Evolutionary conservation across 2,797 vertebrate genomes (phyloP), one percentile per base, ranked within the genome.

Genomic region (Pangasius mekongensis): DNA sequence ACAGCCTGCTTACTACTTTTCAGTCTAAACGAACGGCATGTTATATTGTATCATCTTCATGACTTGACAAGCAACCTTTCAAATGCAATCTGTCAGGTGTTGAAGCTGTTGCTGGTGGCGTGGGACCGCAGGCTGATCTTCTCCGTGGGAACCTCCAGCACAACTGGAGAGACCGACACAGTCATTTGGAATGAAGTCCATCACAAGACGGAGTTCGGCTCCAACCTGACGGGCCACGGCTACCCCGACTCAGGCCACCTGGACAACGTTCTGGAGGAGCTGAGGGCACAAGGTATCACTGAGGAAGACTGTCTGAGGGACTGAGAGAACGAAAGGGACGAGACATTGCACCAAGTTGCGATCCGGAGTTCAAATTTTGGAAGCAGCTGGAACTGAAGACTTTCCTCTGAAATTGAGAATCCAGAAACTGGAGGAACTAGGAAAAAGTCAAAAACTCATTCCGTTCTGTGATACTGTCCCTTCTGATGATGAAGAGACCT

Each of bases 121-220:
- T 99, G 98, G 98, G 98, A 99, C 89, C 97, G 98, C 36, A 96
- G 97, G 47, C 96, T 99, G 89, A 98, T 99, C 92, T 99, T 99
- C 3, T 97, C 98, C 0, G 97, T 99, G 0, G 98, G 98, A 0
- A 98, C 98, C 0, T 99, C 98, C 88, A 98, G 98, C 95, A 99
- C 98, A 89, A 99, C 98, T 0, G 98, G 98, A 0, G 98, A 99
- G 95, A 98, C 98, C 0, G 98, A 99, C 87, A 99, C 98, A 0
- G 98, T 99, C 91, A 97, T 99, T 94, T 99, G 98, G 98, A 99
- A 99, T 0, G 98, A 99, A 94, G 98, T 99, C 91, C 98, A 99
- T 93, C 98, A 99, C 96, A 99, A 99, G 94, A 99, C 98, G 0
- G 98, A 99, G 92, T 99, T 99, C 0, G 98, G 98, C 91, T 99